Evolutionary conservation across 2,797 vertebrate genomes (phyloP), one percentile per base, ranked within the genome.

Genomic region (Sebastes hopkinsi): DNA sequence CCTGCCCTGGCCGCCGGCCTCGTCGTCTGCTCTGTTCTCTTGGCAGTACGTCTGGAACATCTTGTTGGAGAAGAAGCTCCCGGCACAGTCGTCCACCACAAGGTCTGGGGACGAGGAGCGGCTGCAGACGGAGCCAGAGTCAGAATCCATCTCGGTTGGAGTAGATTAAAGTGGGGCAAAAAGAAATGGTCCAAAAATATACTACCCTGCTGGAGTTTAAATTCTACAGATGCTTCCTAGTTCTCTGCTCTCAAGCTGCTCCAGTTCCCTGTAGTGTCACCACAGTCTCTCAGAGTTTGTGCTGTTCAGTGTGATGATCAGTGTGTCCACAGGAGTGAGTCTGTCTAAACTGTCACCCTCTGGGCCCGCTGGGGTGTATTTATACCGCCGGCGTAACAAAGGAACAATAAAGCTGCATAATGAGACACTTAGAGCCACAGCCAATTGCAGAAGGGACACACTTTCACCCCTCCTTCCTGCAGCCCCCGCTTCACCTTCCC

Each of bases 391-490:
- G 65, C 83, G 27, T 86, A 94, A 97, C 96, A 97, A 97, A 96
- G 94, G 95, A 96, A 96, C 96, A 97, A 96, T 95, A 95, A 79
- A 90, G 79, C 72, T 10, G 95, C 95, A 96, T 96, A 96, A 96
- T 96, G 95, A 95, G 94, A 95, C 93, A 95, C 93, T 94, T 94
- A 93, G 92, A 94, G 91, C 83, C 75, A 81, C 92, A 94, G 92
- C 96, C 96, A 96, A 96, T 96, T 94, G 94, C 93, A 95, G 94
- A 95, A 89, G 93, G 92, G 95, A 91, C 92, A 93, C 93, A 95
- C 92, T 94, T 94, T 94, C 89, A 89, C 92, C 89, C 92, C 88
- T 83, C 91, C 91, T 85, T 85, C 70, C 78, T 88, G 62, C 85
- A 84, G 81, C 87, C 92, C 92, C 93, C 86, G 83, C 85, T 88